Evolutionary conservation across 2,797 vertebrate species (phyloP), one percentile per base, ranked within the genome.

Genomic region (Sardinella longiceps): DNA sequence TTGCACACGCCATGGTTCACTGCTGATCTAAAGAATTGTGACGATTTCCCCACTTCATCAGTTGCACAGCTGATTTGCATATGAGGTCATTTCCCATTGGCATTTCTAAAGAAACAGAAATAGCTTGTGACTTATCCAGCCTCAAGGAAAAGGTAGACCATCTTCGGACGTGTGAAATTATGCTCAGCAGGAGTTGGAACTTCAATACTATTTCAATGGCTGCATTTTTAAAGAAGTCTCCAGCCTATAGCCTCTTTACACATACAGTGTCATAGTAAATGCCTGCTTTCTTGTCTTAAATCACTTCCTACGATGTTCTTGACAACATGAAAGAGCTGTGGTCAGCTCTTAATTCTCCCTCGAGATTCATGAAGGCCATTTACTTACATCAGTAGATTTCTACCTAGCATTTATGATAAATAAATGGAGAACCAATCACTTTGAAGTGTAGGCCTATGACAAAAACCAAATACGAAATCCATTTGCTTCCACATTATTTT

Each of bases 11-110:
- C 70, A 77, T 77, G 33, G 18, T 77, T 77, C 37, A 2, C 70
- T 77, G 70, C 70, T 43, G 18, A 77, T 77, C 20, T 77, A 43
- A 43, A 25, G 56, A 60, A 60, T 20, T 18, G 3, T 1, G 2
- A 43, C 15, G 37, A 77, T 23, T 77, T 77, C 37, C 43, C 15
- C 15, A 18, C 70, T 43, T 37, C 70, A 77, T 77, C 37, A 20
- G 33, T 39, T 23, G 39, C 37, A 39, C 15, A 20, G 51, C 23
- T 77, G 2, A 88, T 88, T 81, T 85, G 58, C 82, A 82, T 53
- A 58, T 46, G 58, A 63, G n/a, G 11, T 39, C 43, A 37, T 50
- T 28, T 6, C 43, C 51, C 82, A 10, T 37, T 37, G 20, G 51
- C 48, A 63, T 84, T 51, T 23, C n/a, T 58, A 18, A 30, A 37